A percentile compares a stretch with the other conserved stretches of the same genome.
phyloP scores from a whole-genome alignment of 2,797 vertebrate genomes.

The Alexandromys oeconomus region DNA sequence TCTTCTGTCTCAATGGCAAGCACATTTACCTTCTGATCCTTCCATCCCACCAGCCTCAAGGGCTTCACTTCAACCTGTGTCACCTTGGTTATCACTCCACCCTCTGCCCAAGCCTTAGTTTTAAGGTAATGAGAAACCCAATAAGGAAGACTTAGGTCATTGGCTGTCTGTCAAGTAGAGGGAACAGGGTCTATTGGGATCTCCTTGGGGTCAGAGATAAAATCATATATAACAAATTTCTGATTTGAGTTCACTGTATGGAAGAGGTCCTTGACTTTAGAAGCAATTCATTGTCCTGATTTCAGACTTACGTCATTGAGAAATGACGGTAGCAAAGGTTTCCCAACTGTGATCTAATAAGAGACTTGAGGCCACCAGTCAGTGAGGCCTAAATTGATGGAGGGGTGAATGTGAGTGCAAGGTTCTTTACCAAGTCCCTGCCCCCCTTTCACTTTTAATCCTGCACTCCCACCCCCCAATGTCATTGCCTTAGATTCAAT shows the following conservation, averaged over 20 bases:
- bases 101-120: too few species aligned
- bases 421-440: not conserved
- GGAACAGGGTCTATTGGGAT: not conserved
- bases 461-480: fast-evolving
- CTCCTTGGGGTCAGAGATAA: not conserved
- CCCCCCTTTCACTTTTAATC: too few species aligned
- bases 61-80: not conserved
- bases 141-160: not conserved
- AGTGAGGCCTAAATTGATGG: not conserved
- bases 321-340: not conserved
- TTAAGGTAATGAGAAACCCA: not conserved
- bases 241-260: too few species aligned
- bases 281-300: not conserved
- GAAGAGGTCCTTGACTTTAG: not conserved
- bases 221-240: not conserved
- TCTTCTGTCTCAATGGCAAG: not conserved
- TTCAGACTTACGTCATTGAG: not conserved
- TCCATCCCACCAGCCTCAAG: not conserved
- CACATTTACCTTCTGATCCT: not conserved
- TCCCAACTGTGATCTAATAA: not conserved
- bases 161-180: not conserved
- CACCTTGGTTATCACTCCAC: not conserved
- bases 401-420: not conserved
- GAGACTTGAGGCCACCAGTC: not conserved
- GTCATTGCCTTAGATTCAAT: not conserved